phyloP scores from a whole-genome alignment of 1,140 invertebrate genomes.

The Arctopsyche grandis region DNA sequence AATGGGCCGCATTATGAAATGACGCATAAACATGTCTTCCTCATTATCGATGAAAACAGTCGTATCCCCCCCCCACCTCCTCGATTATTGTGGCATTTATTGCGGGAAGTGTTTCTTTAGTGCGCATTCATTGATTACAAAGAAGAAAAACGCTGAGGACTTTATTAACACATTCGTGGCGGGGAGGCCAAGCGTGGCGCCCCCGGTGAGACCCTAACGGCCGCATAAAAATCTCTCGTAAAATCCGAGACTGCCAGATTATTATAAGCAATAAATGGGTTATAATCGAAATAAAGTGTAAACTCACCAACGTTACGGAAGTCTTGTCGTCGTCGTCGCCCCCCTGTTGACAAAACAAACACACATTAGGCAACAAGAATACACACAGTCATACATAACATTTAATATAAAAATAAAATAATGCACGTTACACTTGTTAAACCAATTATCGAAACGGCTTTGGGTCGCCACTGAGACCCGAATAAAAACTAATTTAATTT shows the following conservation, averaged over 20 bases:
- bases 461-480: not conserved
- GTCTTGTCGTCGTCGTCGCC: conserved; percentile 77
- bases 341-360: conserved; percentile 69
- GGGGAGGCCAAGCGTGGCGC: not conserved
- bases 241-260: not conserved
- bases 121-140: not conserved
- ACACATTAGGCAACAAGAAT: conserved; percentile 21
- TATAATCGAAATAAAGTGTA: conserved; percentile 31
- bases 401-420: conserved; percentile 17
- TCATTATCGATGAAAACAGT: not conserved
- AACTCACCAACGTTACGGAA: conserved; percentile 75
- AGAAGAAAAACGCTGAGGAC: not conserved
- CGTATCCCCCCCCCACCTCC: not conserved
- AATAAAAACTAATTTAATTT: conserved; percentile 22
- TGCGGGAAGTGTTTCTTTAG: not conserved
- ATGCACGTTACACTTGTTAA: conserved; percentile 2
- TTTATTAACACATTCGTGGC: conserved; percentile 33
- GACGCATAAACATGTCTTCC: not conserved
- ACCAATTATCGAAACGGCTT: conserved; percentile 4
- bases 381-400: not conserved
- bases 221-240: conserved; percentile 32
- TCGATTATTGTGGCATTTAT: conserved; percentile 11
- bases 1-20: not conserved
- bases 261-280: not conserved
- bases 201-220: conserved; percentile 3